Conservation (phyloP, 2,797 vertebrate species). For the Pelodytes ibericus region DNA sequence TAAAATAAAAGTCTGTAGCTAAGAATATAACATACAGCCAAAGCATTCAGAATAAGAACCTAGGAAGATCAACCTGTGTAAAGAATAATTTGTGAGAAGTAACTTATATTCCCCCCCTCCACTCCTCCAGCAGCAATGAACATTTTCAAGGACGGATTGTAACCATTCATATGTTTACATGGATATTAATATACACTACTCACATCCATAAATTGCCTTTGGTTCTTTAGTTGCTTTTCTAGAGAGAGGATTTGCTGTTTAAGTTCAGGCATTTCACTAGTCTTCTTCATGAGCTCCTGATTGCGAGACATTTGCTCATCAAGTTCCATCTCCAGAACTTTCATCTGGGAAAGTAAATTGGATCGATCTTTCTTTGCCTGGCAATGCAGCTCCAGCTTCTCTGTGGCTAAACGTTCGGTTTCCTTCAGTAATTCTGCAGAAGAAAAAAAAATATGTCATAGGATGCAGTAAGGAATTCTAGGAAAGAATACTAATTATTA, state of each 20-base stretch:
- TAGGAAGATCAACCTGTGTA: too few relatives aligned
- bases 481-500: too few relatives aligned
- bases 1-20: too few relatives aligned
- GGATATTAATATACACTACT: conserved; percentile 55
- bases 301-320: conserved; percentile 85
- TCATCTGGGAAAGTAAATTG: conserved; percentile 79
- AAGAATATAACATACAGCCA: too few relatives aligned
- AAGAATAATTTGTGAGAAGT: too few relatives aligned
- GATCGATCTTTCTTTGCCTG: conserved; percentile 89
- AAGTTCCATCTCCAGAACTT: conserved; percentile 82
- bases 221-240: conserved; percentile 90
- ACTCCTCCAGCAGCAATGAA: too few relatives aligned
- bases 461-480: background rate
- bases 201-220: conserved; percentile 95
- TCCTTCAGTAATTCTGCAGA: conserved; percentile 81
- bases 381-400: conserved; percentile 84
- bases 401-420: conserved; percentile 79
- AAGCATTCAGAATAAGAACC: too few relatives aligned
- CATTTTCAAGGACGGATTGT: too few relatives aligned
- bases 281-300: conserved; percentile 74
- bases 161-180: too few relatives aligned
- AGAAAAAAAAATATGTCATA: background rate
- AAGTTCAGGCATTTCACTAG: conserved; percentile 78
- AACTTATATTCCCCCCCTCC: too few relatives aligned
- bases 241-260: conserved; percentile 85